These are phyloP conservation scores for Dreissena polymorpha DNA, from an alignment of 1,140 invertebrate species.

Conservation along the genomic window DNA sequence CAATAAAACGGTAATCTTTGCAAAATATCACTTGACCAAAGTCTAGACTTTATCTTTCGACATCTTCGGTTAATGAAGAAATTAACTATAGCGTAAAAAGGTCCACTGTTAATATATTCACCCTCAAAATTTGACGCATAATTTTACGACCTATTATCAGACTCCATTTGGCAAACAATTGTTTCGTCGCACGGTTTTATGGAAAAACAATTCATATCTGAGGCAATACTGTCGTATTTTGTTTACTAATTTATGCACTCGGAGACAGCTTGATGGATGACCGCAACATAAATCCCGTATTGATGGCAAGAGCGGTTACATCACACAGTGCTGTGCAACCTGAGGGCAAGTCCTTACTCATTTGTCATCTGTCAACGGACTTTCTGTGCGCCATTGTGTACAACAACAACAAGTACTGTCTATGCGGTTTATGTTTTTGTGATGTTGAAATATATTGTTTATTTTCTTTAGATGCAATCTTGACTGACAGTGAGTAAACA, in stretches of 20 bases:
- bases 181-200: constrained; percentile 3
- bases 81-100: neutral
- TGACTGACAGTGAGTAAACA: no score
- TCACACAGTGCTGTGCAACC: neutral
- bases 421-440: no score
- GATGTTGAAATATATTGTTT: no score
- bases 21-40: no score
- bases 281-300: neutral
- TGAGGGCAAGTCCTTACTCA: neutral
- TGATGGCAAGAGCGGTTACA: neutral
- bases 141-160: neutral
- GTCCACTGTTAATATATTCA: neutral
- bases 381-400: neutral
- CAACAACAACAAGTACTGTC: no score
- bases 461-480: no score
- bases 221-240: neutral
- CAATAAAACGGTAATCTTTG: no score
- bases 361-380: constrained; percentile 1
- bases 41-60: neutral
- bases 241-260: constrained; percentile 1
- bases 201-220: neutral
- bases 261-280: neutral
- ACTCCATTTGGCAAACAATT: neutral
- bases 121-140: neutral
- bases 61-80: neutral